phyloP scores from a whole-genome alignment of 2,888 invertebrate genomes.

The Eudasyphora cyanicolor region DNA sequence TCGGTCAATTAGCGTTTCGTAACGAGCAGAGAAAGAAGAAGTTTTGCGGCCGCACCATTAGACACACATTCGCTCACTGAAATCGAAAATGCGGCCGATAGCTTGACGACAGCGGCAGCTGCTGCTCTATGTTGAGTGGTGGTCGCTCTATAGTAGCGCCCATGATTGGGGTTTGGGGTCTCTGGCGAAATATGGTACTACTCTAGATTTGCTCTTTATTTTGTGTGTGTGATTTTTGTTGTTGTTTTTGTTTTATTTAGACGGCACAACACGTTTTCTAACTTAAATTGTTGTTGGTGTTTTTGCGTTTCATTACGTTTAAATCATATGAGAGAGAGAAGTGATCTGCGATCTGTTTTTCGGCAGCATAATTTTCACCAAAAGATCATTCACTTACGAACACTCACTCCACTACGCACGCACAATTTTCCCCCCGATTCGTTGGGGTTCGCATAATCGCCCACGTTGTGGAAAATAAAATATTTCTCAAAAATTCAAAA shows the following conservation, averaged over 20 bases:
- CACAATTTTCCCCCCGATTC: too few relatives aligned
- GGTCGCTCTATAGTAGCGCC: conserved; percentile 44
- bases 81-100: conserved; percentile 43
- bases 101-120: conserved; percentile 10
- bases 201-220: conserved; percentile 55
- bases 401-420: conserved; percentile 17
- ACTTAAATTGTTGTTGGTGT: neutral
- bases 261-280: neutral
- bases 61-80: conserved; percentile 50
- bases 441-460: conserved; percentile 8
- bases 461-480: conserved; percentile 28
- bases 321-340: neutral
- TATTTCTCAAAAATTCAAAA: too few relatives aligned
- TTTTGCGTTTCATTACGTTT: neutral
- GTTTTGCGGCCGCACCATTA: conserved; percentile 48
- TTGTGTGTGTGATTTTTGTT: conserved; percentile 14
- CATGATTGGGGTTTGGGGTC: conserved; percentile 61
- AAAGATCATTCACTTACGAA: conserved; percentile 26
- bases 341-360: neutral
- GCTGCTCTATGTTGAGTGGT: conserved; percentile 26
- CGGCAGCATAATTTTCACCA: conserved; percentile 18
- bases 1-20: conserved; percentile 58
- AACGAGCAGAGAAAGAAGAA: too few relatives aligned
- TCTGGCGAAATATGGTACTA: conserved; percentile 34
- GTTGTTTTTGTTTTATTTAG: conserved; percentile 21